Percentiles rank a stretch among this genome's conserved stretches.
These are phyloP conservation scores for Butorides virescens DNA, from an alignment of 2,113 vertebrate species.

Conservation along the genomic window DNA sequence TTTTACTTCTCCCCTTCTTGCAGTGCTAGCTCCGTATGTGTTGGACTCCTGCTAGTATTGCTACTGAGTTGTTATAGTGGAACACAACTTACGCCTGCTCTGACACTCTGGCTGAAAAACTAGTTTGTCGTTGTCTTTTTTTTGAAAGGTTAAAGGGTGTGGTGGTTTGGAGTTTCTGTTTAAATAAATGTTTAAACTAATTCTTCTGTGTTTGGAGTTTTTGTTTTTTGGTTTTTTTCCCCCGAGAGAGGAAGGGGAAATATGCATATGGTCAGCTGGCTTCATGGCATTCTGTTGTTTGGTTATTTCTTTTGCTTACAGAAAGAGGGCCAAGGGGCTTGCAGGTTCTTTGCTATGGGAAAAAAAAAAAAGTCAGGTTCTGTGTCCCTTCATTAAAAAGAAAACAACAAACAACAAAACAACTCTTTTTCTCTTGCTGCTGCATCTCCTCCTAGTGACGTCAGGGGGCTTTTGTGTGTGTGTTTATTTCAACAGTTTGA, in stretches of 20 bases:
- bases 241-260: not conserved
- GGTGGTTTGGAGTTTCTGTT: constrained; percentile 81
- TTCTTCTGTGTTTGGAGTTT: not conserved
- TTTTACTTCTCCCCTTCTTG: constrained; percentile 51
- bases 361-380: not conserved
- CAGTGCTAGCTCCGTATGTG: constrained; percentile 50
- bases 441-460: not conserved
- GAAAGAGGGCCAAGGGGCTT: not conserved
- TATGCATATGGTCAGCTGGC: not conserved
- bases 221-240: not conserved
- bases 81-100: constrained; percentile 63
- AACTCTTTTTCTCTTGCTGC: not conserved
- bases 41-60: constrained; percentile 65
- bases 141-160: constrained; percentile 73
- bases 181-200: constrained; percentile 78
- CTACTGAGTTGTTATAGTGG: constrained; percentile 65
- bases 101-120: constrained; percentile 71
- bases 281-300: not conserved
- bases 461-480: not conserved
- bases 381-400: not conserved
- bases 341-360: not conserved
- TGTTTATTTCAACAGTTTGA: constrained; percentile 12
- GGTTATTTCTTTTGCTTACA: not conserved
- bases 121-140: constrained; percentile 69
- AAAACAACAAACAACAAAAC: not conserved